Evolutionary conservation across 2,113 vertebrate species (phyloP).

Genomic region (Bujurquina vittata): DNA sequence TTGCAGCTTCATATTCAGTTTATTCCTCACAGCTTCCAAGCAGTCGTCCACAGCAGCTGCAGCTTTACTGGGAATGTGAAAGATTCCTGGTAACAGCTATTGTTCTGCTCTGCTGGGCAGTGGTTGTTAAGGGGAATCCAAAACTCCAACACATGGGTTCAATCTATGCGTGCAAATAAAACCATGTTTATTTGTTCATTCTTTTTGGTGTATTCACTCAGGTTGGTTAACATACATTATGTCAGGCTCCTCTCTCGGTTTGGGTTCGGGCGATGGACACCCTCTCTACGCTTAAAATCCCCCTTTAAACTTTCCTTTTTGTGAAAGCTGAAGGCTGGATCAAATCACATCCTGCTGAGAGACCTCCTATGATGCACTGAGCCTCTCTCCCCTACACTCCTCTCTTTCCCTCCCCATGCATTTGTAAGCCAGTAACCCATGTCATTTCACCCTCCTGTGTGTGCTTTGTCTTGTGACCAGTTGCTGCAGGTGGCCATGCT

Average conservation of each 20-base stretch:
- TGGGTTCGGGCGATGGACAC: background rate
- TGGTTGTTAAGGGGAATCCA: conserved; percentile 19
- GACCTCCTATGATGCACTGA: background rate
- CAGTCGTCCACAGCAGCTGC: conserved; percentile 3
- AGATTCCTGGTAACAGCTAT: conserved; percentile 53
- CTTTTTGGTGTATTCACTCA: background rate
- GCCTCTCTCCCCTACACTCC: background rate
- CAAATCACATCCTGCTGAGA: background rate
- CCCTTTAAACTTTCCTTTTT: background rate
- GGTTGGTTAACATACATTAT: background rate
- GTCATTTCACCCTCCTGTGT: background rate
- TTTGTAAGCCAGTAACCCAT: background rate
- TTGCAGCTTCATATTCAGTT: background rate
- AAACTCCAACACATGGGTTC: conserved; percentile 47
- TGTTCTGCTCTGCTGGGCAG: conserved; percentile 8
- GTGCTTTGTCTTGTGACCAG: background rate
- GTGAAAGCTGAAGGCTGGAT: background rate
- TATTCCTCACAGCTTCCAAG: background rate
- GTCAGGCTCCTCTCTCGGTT: background rate
- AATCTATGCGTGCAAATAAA: conserved; percentile 22
- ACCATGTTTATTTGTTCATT: background rate
- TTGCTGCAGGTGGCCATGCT: background rate
- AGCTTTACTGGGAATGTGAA: conserved; percentile 56
- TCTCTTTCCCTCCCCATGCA: accelerated
- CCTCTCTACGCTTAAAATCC: background rate